Evolutionary conservation across 2,797 vertebrate species (phyloP).

Genomic region (Eremophila alpestris): DNA sequence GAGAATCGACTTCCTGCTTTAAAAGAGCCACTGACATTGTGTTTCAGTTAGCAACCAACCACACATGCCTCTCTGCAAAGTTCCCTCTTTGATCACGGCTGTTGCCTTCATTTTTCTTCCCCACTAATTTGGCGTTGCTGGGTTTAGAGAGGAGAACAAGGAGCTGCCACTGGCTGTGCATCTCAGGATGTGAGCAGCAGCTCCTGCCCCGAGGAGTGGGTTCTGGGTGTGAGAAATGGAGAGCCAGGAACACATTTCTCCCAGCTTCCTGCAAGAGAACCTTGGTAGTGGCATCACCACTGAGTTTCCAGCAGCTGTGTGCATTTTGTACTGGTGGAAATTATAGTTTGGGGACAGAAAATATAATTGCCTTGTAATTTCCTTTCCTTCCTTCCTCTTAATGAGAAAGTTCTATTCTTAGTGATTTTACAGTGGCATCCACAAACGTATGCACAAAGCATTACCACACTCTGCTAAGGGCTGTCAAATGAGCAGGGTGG

Average conservation of each 20-base stretch:
- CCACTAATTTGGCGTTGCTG: neutral
- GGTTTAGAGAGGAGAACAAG: neutral
- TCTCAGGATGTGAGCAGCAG: neutral
- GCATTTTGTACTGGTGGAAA: neutral
- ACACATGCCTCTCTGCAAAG: neutral
- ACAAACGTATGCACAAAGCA: neutral
- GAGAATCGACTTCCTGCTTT: slow-evolving; percentile 1
- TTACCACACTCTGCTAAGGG: neutral
- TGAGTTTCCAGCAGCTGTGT: neutral
- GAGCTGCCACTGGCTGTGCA: neutral
- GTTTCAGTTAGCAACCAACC: slow-evolving; percentile 31
- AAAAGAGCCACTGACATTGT: slow-evolving; percentile 4
- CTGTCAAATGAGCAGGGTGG: neutral
- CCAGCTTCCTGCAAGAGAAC: neutral
- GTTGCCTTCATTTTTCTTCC: slow-evolving; percentile 13
- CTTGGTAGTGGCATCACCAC: neutral
- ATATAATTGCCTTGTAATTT: neutral
- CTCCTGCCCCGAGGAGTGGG: neutral
- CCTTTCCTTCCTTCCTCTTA: neutral
- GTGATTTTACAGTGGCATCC: neutral
- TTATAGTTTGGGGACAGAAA: neutral
- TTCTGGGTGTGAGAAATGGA: neutral
- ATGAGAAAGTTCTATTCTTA: neutral
- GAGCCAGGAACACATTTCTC: neutral
- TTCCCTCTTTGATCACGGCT: slow-evolving; percentile 16